Evolutionary conservation across 2,113 vertebrate species (phyloP).

Genomic region (Sterna hirundo): DNA sequence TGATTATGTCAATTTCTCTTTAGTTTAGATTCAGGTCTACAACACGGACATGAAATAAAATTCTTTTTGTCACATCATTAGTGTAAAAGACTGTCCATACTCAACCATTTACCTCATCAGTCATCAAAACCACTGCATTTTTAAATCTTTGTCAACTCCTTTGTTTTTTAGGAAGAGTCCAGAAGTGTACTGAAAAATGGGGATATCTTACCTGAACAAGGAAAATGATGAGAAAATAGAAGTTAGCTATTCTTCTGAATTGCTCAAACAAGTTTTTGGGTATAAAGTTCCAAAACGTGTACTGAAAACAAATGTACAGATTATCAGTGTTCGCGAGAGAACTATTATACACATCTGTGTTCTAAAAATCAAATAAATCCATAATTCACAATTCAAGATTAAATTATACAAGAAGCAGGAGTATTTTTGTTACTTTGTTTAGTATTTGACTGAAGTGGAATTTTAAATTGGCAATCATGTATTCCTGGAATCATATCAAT

Average conservation of each 20-base stretch:
- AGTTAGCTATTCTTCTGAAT: slow-evolving; percentile 97
- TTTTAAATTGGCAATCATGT: neutral
- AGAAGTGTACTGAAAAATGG: neutral
- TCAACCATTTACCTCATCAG: neutral
- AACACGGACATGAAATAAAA: neutral
- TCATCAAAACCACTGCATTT: neutral
- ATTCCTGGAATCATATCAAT: neutral
- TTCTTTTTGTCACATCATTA: neutral
- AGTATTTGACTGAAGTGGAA: neutral
- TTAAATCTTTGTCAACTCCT: neutral
- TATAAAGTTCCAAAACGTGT: slow-evolving; percentile 98
- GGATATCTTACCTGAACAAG: slow-evolving; percentile 90
- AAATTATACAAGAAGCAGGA: neutral
- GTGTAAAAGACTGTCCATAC: neutral
- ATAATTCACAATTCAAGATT: neutral
- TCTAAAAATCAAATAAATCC: neutral
- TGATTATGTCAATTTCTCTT: neutral
- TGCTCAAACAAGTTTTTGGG: slow-evolving; percentile 99
- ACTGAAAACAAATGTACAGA: slow-evolving; percentile 75
- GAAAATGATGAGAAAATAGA: slow-evolving; percentile 99
- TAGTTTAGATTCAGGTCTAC: neutral
- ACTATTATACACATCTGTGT: neutral
- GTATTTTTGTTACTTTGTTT: neutral
- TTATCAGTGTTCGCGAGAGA: neutral
- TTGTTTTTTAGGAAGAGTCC: neutral